Conservation (phyloP, 2,888 invertebrate genomes). For the Noctua comes region DNA sequence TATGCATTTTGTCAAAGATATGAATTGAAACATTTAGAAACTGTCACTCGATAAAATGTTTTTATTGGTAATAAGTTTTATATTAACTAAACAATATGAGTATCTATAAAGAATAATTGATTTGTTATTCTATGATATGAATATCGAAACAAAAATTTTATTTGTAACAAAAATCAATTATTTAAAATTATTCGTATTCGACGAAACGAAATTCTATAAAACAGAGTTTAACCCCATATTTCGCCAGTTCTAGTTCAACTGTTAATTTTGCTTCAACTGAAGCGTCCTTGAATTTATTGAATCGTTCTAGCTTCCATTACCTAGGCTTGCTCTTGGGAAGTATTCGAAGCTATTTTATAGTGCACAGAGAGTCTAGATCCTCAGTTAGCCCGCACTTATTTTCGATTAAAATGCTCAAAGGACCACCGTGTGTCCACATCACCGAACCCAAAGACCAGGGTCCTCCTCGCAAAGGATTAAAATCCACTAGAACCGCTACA, state of each 20-base stretch:
- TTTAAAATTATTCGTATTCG: no score
- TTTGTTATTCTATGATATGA: no score
- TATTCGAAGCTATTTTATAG: not conserved
- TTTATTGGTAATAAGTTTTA: no score
- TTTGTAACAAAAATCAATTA: no score
- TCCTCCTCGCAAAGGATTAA: constrained; percentile 16
- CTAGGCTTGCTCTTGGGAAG: not conserved
- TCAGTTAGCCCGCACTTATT: not conserved
- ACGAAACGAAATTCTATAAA: no score
- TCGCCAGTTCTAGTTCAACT: not conserved
- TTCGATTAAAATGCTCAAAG: constrained; percentile 31
- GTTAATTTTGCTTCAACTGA: not conserved
- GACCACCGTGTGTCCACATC: not conserved
- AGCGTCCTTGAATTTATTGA: not conserved
- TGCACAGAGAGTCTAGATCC: not conserved
- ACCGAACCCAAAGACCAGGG: constrained; percentile 5
- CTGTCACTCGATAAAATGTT: no score
- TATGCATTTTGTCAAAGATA: no score
- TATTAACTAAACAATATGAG: no score
- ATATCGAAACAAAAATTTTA: no score
- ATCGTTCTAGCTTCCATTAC: not conserved
- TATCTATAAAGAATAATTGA: no score
- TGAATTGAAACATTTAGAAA: no score
- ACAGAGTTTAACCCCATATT: no score
- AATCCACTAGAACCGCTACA: constrained; percentile 7